Percentiles rank a stretch among this genome's conserved stretches.
Evolutionary conservation across 2,888 invertebrate genomes (phyloP).

Genomic region (Boloria euphrosyne): DNA sequence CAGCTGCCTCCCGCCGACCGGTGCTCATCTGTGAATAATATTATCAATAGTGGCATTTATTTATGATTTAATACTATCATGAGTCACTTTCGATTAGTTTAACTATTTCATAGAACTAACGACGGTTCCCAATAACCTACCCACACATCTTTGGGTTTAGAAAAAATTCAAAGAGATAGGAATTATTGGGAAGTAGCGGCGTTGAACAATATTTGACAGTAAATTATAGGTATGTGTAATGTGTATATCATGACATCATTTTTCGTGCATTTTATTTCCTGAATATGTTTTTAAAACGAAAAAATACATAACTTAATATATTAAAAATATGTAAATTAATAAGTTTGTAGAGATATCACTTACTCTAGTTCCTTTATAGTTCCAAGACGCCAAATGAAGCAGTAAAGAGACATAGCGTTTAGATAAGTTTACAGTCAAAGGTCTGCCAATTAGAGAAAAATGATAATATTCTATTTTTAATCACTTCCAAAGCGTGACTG

Average conservation of each 20-base stretch:
- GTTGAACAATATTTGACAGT: too few relatives aligned
- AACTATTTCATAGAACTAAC: too few relatives aligned
- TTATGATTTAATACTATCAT: neutral
- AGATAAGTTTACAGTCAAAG: constrained; percentile 18
- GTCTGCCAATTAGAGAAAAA: constrained; percentile 11
- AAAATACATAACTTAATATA: neutral
- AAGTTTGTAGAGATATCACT: constrained; percentile 3
- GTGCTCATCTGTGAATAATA: constrained; percentile 86
- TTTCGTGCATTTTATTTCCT: too few relatives aligned
- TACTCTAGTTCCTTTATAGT: constrained; percentile 16
- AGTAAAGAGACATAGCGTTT: constrained; percentile 20
- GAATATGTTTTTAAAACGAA: neutral
- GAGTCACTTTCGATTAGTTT: too few relatives aligned
- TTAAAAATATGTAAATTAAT: neutral
- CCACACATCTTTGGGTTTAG: too few relatives aligned
- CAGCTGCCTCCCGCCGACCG: constrained; percentile 89
- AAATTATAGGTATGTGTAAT: too few relatives aligned
- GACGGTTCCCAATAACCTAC: too few relatives aligned
- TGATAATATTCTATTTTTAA: neutral
- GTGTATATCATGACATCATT: too few relatives aligned
- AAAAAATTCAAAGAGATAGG: too few relatives aligned
- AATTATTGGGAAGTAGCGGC: too few relatives aligned
- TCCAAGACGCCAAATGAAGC: constrained; percentile 20
- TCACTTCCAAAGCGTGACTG: neutral
- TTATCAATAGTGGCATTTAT: neutral